A percentile compares a stretch with the other conserved stretches of the same genome.
Conservation (phyloP, 2,113 vertebrate species). For the Bufo bufo region DNA sequence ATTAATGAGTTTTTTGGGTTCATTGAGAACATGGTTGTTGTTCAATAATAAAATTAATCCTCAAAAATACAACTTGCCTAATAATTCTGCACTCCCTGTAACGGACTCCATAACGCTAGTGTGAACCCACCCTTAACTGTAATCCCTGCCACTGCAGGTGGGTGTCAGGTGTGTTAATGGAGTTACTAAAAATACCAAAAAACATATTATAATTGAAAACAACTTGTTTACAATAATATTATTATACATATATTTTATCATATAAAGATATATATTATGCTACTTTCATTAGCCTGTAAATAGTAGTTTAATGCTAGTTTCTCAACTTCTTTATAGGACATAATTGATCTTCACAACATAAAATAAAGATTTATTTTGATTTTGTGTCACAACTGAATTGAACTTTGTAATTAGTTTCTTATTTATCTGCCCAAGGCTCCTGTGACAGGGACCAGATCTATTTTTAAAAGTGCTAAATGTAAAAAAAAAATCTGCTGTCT, state of each 20-base stretch:
- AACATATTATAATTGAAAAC: not conserved
- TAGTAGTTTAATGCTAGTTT: not conserved
- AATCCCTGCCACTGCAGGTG: too few species aligned
- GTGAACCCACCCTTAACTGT: too few species aligned
- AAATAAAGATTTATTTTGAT: slow-evolving; percentile 14
- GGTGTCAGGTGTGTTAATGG: too few species aligned
- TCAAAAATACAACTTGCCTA: too few species aligned
- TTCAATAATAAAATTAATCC: too few species aligned
- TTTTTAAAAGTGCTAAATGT: slow-evolving; percentile 31
- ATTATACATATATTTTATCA: not conserved
- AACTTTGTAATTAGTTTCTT: slow-evolving; percentile 27
- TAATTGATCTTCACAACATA: not conserved
- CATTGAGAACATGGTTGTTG: too few species aligned
- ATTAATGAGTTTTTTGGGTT: too few species aligned
- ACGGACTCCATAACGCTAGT: too few species aligned
- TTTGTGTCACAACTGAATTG: slow-evolving; percentile 3
- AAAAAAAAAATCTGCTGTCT: slow-evolving; percentile 4
- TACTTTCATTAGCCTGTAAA: not conserved
- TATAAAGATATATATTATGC: not conserved
- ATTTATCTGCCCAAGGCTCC: slow-evolving; percentile 25
- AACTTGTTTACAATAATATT: not conserved
- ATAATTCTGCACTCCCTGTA: too few species aligned
- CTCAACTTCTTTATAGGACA: not conserved
- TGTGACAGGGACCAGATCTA: not conserved
- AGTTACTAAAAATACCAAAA: too few species aligned